A percentile compares a stretch with the other conserved stretches of the same genome.
Conservation (phyloP, 2,888 invertebrate genomes). For the Platycnemis pennipes region DNA sequence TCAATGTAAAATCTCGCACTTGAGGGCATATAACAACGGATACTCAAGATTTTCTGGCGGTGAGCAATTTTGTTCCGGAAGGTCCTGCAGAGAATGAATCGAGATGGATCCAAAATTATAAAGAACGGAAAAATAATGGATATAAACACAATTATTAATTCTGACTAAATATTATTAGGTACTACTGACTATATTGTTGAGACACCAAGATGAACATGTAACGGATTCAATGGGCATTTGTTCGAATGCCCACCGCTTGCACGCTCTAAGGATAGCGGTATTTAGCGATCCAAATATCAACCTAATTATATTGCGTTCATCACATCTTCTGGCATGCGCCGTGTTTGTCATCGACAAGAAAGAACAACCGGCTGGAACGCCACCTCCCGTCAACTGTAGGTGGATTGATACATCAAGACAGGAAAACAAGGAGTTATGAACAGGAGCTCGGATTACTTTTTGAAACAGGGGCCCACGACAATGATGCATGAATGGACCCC, state of each 20-base stretch:
- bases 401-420: neutral
- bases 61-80: too few relatives aligned
- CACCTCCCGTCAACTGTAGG: neutral
- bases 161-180: too few relatives aligned
- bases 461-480: neutral
- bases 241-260: neutral
- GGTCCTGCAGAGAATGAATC: too few relatives aligned
- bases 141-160: too few relatives aligned
- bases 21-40: too few relatives aligned
- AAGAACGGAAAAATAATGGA: too few relatives aligned
- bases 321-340: conserved; percentile 2
- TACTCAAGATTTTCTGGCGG: too few relatives aligned
- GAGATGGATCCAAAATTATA: too few relatives aligned
- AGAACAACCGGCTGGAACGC: neutral
- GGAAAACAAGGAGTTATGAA: neutral
- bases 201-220: too few relatives aligned
- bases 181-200: too few relatives aligned
- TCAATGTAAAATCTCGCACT: too few relatives aligned
- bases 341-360: neutral
- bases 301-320: neutral
- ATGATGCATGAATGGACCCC: neutral
- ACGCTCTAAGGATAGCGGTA: neutral
- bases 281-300: neutral
- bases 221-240: neutral
- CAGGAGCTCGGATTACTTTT: neutral